Conservation (phyloP, 2,888 invertebrate genomes). For the Aphelenchoides bicaudatus region DNA sequence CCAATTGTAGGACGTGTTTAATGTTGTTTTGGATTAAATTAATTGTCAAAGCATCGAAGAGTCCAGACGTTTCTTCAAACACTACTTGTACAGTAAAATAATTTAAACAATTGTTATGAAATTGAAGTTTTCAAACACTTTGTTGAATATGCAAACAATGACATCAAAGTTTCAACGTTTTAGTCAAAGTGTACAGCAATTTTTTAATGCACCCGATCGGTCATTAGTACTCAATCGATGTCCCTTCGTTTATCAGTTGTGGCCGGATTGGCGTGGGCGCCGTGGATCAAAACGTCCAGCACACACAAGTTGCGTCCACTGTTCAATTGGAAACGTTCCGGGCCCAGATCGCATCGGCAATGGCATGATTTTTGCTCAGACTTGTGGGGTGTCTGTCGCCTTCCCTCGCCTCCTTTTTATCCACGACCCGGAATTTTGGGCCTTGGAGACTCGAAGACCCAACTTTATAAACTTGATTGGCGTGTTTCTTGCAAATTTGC, state of each 20-base stretch:
- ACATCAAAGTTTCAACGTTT: neutral
- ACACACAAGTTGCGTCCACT: neutral
- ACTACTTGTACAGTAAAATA: too few species aligned
- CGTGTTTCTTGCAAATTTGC: too few species aligned
- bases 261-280: conserved; percentile 9
- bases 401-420: neutral
- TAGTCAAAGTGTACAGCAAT: too few species aligned
- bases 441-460: too few species aligned
- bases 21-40: too few species aligned
- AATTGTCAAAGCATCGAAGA: too few species aligned
- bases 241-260: neutral
- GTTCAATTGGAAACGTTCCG: conserved; percentile 8
- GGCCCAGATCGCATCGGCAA: neutral
- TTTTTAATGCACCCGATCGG: neutral
- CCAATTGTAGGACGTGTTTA: too few species aligned
- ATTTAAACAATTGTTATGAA: too few species aligned
- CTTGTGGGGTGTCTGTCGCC: neutral
- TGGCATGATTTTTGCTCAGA: neutral
- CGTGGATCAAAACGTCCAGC: neutral
- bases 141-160: neutral
- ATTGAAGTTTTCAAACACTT: too few species aligned
- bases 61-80: too few species aligned
- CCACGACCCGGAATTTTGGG: too few species aligned
- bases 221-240: neutral
- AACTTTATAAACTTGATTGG: too few species aligned